Evolutionary conservation across 2,888 invertebrate genomes (phyloP), one percentile per base, ranked within the genome.

Genomic region (Anarsia innoxiella): DNA sequence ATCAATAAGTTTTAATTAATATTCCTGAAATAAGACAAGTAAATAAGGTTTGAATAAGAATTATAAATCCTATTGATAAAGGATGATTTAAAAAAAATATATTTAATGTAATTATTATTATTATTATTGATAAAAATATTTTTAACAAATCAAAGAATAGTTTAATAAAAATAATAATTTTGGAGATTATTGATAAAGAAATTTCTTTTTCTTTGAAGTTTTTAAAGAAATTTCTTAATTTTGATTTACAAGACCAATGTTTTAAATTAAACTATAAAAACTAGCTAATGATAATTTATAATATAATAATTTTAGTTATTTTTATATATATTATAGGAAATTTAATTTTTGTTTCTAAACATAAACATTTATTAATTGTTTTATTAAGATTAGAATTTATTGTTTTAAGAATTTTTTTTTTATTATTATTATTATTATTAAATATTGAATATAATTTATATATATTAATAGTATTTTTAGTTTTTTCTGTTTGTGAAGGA

Each of bases 191-290:
- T 62, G 86, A 87, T 82, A 85, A 78, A 80, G 72, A 69, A 5
- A 38, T 57, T 53, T 70, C 73, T 84, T 85, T 85, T 86, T 84
- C 77, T 80, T 85, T 88, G 86, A 87, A 83, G 82, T 85, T 88
- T 87, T 86, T 83, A 87, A 88, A 87, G 69, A 70, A 59, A 36
- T 28, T 49, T 69, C 72, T 86, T 88, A 87, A 72, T 78, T 85
- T 87, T 88, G 88, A 56, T 87, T 89, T 89, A 90, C 88, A 89
- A 89, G 86, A 89, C 85, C 88, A 88, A 86, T 85, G 77, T 89
- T 89, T 88, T 88, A 31, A 45, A 53, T 86, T 88, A 88, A 88
- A 89, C 84, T 89, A 88, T 88, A 86, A 87, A 87, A 87, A 56
- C 84, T n/a, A n/a, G n/a, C n/a, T 72, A 83, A 85, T 88, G 80